Evolutionary conservation across 2,113 vertebrate genomes (phyloP), one percentile per base, ranked within the genome.

Genomic region (Diphyllodes magnificus): DNA sequence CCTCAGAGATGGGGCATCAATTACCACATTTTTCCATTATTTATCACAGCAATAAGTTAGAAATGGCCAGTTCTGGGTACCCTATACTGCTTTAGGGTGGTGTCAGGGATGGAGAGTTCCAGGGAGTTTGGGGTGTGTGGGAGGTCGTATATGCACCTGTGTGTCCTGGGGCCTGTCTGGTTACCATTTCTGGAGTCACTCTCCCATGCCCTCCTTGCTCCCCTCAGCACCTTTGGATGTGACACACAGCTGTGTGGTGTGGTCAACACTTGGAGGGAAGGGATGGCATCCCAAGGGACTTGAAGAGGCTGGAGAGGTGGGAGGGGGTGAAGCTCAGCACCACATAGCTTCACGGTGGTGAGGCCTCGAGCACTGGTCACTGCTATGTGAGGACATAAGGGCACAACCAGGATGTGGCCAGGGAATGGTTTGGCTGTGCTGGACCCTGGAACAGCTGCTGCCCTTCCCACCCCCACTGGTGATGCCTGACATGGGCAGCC

Each of bases 301-400:
- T 28, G 28, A 7, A 2, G 28, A 39, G 56, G 10, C 39, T 53
- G 39, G 19, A 39, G 15, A 8, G 39, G 13, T 28, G 63, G 63
- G 7, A 33, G 10, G 15, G 30, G 47, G 22, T 60, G 72, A 23
- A 28, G 28, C 28, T 70, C 56, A 65, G 69, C 23, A 18, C 9
- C 33, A 3, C 2, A 1, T 13, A 63, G 57, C 68, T 57, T 9
- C 33, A 8, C 6, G 3, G 28, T 7, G 57, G 37, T 16, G 50
- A 19, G 20, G 44, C 44, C 79, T 30, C 2, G 4, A 57, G 35
- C 23, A 7, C 70, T 8, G 21, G 40, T 25, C 35, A 20, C 35
- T 57, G 82, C 51, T 25, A 0, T 0, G 2, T 44, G 37, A 42
- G 3, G 33, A 10, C 1, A 0, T 11, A 3, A 11, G 15, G 18